These are phyloP conservation scores for Rhinatrema bivittatum DNA, from an alignment of 2,797 vertebrate genomes.

Conservation along the genomic window DNA sequence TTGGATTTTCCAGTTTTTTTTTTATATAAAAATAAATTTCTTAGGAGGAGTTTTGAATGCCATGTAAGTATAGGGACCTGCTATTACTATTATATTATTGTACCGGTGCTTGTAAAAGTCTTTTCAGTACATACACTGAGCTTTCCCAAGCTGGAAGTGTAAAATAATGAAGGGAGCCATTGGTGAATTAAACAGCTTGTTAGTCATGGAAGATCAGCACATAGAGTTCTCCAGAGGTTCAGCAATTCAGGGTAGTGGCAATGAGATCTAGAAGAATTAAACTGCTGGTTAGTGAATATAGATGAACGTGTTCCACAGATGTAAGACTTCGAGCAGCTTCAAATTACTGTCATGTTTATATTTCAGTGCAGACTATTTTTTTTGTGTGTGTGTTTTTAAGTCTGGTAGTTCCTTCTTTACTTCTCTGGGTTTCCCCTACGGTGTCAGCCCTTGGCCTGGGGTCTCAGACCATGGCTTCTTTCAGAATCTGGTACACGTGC, in stretches of 20 bases:
- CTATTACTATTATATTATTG: slow-evolving; percentile 10
- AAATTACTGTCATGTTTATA: slow-evolving; percentile 2
- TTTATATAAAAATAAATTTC: slow-evolving; percentile 1
- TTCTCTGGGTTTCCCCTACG: too few species aligned
- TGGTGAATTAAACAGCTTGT: slow-evolving; percentile 47
- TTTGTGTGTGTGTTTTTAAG: not conserved
- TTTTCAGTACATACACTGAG: slow-evolving; percentile 24
- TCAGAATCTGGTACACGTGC: too few species aligned
- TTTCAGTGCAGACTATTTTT: not conserved
- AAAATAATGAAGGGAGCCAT: slow-evolving; percentile 36
- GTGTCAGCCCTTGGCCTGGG: not conserved
- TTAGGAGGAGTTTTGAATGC: slow-evolving; percentile 12
- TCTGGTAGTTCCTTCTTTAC: not conserved
- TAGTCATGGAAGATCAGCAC: slow-evolving; percentile 31
- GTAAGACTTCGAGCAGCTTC: not conserved
- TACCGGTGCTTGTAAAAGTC: slow-evolving; percentile 12
- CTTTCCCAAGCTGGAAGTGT: slow-evolving; percentile 24
- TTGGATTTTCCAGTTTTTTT: not conserved
- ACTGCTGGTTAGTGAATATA: slow-evolving; percentile 28
- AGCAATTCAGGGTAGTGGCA: slow-evolving; percentile 18
- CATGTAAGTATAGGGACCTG: slow-evolving; percentile 2
- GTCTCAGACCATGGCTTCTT: not conserved
- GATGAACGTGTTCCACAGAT: slow-evolving; percentile 30
- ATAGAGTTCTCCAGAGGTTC: slow-evolving; percentile 34
- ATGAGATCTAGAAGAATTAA: slow-evolving; percentile 31